A percentile compares a stretch with the other conserved stretches of the same genome.
Evolutionary conservation across 1,140 invertebrate genomes (phyloP).

Genomic region (Bombus sibiricus): DNA sequence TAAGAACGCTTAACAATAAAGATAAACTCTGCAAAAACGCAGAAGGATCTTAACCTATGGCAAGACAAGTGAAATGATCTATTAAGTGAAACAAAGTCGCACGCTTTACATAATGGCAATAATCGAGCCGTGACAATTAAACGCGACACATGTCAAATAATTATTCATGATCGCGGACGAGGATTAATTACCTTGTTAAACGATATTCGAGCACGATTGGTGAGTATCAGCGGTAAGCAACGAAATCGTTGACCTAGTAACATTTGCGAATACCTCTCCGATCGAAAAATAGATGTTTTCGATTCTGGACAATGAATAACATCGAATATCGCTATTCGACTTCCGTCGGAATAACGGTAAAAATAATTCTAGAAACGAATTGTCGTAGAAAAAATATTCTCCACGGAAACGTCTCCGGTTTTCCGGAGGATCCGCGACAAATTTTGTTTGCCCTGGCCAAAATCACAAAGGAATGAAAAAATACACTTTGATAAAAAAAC

Average conservation of each 20-base stretch:
- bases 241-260: background rate
- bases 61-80: background rate
- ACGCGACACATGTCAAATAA: background rate
- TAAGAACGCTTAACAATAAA: slow-evolving; percentile 3
- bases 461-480: too few relatives aligned
- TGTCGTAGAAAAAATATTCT: background rate
- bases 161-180: background rate
- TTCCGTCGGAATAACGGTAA: background rate
- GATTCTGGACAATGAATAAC: background rate
- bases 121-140: background rate
- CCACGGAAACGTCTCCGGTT: background rate
- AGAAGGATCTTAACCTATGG: background rate
- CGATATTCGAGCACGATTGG: background rate
- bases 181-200: slow-evolving; percentile 13
- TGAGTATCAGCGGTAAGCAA: background rate
- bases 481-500: too few relatives aligned
- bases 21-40: slow-evolving; percentile 14
- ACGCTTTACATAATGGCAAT: background rate
- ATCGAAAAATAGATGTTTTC: background rate
- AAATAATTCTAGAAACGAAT: background rate
- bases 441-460: too few relatives aligned
- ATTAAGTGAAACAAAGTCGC: background rate
- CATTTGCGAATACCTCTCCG: background rate
- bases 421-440: slow-evolving; percentile 4
- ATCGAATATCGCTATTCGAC: background rate